Percentiles rank a stretch among this genome's conserved stretches.
Evolutionary conservation across 2,113 vertebrate species (phyloP).

Genomic region (Peucedramus taeniatus): DNA sequence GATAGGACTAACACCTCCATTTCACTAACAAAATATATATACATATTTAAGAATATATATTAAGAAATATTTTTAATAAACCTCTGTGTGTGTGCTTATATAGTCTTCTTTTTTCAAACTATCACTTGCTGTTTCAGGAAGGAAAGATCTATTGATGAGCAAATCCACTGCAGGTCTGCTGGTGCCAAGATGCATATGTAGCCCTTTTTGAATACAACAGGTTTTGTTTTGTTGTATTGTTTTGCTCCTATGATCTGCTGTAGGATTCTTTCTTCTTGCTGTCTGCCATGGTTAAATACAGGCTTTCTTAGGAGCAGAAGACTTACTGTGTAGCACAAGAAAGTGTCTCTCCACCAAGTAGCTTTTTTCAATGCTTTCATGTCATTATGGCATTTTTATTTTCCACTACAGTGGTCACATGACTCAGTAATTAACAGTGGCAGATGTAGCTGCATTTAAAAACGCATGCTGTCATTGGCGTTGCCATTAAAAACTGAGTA

Average conservation of each 20-base stretch:
- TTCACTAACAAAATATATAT: not conserved
- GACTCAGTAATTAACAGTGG: conserved; percentile 15
- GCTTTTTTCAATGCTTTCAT: not conserved
- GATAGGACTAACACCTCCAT: not conserved
- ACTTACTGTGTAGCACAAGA: not conserved
- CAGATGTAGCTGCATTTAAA: conserved; percentile 50
- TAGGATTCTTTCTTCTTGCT: not conserved
- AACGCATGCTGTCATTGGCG: not conserved
- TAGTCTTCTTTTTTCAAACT: not conserved
- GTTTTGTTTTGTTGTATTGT: not conserved
- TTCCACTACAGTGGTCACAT: not conserved
- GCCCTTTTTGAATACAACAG: not conserved
- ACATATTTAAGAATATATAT: not conserved
- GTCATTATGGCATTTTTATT: not conserved
- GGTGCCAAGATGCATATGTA: not conserved
- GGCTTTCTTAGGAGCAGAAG: not conserved
- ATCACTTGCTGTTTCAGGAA: not conserved
- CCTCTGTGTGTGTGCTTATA: not conserved
- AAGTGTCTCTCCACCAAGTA: not conserved
- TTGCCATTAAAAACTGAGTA: conserved; percentile 36
- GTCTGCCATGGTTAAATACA: not conserved
- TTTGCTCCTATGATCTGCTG: not conserved
- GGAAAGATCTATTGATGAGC: not conserved
- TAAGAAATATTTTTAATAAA: not conserved
- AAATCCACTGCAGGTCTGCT: not conserved